Conservation (phyloP, 2,888 invertebrate species). For the Incurvaria masculella region DNA sequence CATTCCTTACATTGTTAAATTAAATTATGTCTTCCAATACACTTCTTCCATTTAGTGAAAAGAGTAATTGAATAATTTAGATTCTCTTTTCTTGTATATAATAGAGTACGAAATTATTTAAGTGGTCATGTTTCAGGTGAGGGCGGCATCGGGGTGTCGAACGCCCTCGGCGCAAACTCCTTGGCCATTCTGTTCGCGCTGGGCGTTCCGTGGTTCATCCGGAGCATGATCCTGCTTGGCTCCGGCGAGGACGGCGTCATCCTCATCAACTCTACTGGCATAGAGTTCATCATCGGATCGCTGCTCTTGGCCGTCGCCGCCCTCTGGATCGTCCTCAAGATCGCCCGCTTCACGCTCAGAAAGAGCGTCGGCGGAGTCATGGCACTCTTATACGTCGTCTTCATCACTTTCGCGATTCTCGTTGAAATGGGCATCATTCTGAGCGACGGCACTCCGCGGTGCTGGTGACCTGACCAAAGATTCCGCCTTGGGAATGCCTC, state of each 20-base stretch:
- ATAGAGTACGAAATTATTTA: too few relatives aligned
- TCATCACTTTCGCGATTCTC: constrained; percentile 72
- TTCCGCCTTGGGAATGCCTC: too few relatives aligned
- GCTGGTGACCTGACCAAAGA: too few relatives aligned
- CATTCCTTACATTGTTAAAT: too few relatives aligned
- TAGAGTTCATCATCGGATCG: constrained; percentile 78
- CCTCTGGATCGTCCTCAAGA: constrained; percentile 64
- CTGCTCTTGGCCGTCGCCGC: constrained; percentile 70
- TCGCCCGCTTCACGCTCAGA: constrained; percentile 69
- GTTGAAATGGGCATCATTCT: constrained; percentile 75
- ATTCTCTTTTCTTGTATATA: too few relatives aligned
- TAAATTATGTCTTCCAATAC: too few relatives aligned
- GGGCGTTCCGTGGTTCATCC: constrained; percentile 83
- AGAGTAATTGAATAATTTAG: too few relatives aligned
- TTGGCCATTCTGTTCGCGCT: constrained; percentile 80
- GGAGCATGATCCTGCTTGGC: constrained; percentile 54
- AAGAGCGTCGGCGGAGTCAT: constrained; percentile 66
- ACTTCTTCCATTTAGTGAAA: too few relatives aligned
- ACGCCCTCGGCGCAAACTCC: constrained; percentile 82
- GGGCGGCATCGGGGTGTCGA: constrained; percentile 84
- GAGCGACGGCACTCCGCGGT: constrained; percentile 24
- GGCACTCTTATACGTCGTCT: constrained; percentile 62
- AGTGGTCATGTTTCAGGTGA: constrained; percentile 67
- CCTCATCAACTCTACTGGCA: constrained; percentile 71
- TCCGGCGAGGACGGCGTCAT: constrained; percentile 54